phyloP scores from a whole-genome alignment of 2,888 invertebrate species.

The Maniola hyperantus region DNA sequence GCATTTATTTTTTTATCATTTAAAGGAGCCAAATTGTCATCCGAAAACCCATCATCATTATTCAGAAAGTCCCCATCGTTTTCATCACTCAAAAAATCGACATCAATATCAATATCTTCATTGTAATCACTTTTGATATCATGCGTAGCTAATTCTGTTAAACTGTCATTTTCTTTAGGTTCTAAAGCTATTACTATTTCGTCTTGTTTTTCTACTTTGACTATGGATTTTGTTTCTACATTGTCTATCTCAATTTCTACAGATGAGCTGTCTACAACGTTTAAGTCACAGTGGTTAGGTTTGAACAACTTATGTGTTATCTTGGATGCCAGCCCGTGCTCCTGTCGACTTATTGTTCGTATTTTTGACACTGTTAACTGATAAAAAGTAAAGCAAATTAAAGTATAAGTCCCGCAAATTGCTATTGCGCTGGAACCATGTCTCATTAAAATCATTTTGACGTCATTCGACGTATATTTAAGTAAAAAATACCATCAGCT shows the following conservation, averaged over 20 bases:
- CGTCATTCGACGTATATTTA: no score
- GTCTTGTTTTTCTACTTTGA: not conserved
- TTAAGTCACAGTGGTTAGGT: not conserved
- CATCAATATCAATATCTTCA: not conserved
- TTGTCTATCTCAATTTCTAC: not conserved
- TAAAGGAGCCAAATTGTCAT: not conserved
- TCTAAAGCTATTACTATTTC: not conserved
- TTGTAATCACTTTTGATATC: constrained; percentile 1
- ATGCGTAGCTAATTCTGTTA: not conserved
- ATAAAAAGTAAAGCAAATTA: not conserved
- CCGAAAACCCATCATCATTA: not conserved
- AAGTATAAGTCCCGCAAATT: no score
- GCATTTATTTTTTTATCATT: not conserved
- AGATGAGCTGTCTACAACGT: not conserved
- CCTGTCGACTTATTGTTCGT: not conserved
- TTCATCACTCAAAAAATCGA: not conserved
- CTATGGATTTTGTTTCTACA: not conserved
- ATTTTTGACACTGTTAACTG: constrained; percentile 1
- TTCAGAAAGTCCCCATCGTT: not conserved
- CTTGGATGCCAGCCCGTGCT: not conserved
- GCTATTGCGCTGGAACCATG: no score
- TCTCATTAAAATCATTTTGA: no score
- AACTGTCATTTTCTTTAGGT: not conserved
- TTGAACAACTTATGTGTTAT: not conserved
- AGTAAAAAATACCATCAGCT: no score